These are phyloP conservation scores for Parapsyche elsis DNA, from an alignment of 1,140 invertebrate species.

Conservation along the genomic window DNA sequence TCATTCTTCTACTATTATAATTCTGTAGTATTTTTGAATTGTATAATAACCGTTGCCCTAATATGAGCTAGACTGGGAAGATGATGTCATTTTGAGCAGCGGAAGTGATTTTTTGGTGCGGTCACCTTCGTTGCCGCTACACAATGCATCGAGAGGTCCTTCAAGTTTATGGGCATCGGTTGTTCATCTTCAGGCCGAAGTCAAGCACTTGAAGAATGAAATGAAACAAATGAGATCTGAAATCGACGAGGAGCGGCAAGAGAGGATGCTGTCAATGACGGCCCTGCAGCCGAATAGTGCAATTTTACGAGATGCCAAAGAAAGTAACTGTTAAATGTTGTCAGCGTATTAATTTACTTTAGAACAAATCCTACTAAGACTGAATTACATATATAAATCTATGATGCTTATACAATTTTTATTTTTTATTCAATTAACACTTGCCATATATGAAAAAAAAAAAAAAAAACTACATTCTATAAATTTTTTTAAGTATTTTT, in stretches of 20 bases:
- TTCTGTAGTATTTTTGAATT: neutral
- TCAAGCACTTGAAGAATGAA: constrained; percentile 64
- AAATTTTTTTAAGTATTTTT: too few species aligned
- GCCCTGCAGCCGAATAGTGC: constrained; percentile 61
- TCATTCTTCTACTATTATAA: neutral
- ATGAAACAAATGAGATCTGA: constrained; percentile 63
- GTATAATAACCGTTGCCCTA: neutral
- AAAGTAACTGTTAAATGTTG: constrained; percentile 64
- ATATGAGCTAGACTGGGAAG: constrained; percentile 64
- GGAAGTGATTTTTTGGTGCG: constrained; percentile 62
- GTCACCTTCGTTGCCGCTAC: constrained; percentile 65
- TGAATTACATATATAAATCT: neutral
- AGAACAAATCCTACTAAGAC: neutral
- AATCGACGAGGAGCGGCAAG: constrained; percentile 65
- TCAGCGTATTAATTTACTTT: neutral
- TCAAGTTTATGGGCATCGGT: constrained; percentile 64
- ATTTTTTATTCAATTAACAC: too few species aligned
- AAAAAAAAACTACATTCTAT: too few species aligned
- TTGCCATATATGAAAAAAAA: too few species aligned
- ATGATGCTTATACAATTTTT: too few species aligned
- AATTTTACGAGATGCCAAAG: constrained; percentile 64
- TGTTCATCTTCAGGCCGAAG: constrained; percentile 64
- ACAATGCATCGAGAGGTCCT: constrained; percentile 59
- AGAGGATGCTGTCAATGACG: constrained; percentile 62
- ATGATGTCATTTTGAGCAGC: constrained; percentile 58